Evolutionary conservation across 2,888 invertebrate species (phyloP).

Genomic region (Heliconius ismenius): DNA sequence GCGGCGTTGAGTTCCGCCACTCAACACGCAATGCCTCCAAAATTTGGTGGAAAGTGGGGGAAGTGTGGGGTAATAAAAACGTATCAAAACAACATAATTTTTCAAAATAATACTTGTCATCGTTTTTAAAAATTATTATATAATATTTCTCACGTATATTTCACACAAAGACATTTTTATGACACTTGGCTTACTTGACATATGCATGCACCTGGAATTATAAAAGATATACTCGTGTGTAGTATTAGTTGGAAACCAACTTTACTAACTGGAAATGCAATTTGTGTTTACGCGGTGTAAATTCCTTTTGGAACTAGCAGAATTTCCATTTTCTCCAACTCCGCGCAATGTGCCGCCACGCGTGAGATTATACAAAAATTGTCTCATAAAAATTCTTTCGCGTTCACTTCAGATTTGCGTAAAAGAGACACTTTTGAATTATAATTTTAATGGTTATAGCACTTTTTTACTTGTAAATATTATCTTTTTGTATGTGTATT

Average conservation of each 20-base stretch:
- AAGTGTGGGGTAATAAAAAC: no score
- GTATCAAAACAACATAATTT: no score
- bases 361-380: constrained; percentile 66
- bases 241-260: constrained; percentile 24
- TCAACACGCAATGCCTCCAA: no score
- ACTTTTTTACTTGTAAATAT: neutral
- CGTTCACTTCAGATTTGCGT: constrained; percentile 24
- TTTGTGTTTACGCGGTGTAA: constrained; percentile 38
- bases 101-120: no score
- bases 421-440: constrained; percentile 15
- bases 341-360: constrained; percentile 60
- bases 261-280: constrained; percentile 33
- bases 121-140: no score
- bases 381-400: constrained; percentile 57
- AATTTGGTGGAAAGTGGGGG: no score
- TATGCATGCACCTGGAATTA: neutral
- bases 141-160: neutral
- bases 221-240: constrained; percentile 11
- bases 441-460: neutral
- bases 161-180: neutral
- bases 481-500: neutral
- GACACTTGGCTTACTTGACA: neutral
- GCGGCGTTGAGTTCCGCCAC: no score
- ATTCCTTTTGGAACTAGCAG: constrained; percentile 32
- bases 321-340: constrained; percentile 32